Evolutionary conservation across 1,140 invertebrate genomes (phyloP), one percentile per base, ranked within the genome.

Genomic region (Drosophila virilis): DNA sequence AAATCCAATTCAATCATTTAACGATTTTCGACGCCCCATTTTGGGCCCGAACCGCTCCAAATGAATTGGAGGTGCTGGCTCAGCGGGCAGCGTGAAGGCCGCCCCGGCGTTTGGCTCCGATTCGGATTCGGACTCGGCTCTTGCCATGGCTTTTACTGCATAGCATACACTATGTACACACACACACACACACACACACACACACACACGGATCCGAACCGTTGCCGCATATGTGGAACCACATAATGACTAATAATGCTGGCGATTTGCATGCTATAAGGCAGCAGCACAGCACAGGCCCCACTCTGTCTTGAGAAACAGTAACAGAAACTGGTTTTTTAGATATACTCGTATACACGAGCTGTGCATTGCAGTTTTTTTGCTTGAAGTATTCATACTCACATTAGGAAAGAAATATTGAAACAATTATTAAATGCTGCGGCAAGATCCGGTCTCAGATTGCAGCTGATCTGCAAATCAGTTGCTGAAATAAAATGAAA

Each of bases 211-310:
- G 7, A 55, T 48, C 28, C 12, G 3, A 55, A 40, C 28, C 12
- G 17, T 46, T 46, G 45, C 45, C 35, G 3, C 51, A 65, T 8
- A 45, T 35, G 57, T 59, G 37, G 12, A 35, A 38, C 54, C 33
- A 50, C 28, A 65, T 72, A 68, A 79, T 79, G 77, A 77, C 77
- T 73, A 78, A 77, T 79, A 79, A 73, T 67, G 62, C 69, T 59
- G 58, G 13, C 68, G 69, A 68, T 79, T 79, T 79, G 77, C 77
- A 79, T 79, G 77, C 76, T 48, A 64, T 37, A 74, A 54, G 54
- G 59, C 62, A 38, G 37, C 33, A 42, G 8, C 10, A 12, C 59
- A 69, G 35, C 22, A 64, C 42, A 33, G 59, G 52, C 62, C 52
- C 12, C 46, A 59, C 50, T 50, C 17, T 67, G 43, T 55, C 70